Percentiles rank a stretch among this genome's conserved stretches.
Evolutionary conservation across 2,888 invertebrate species (phyloP).

Genomic region (Conistra vaccinii): DNA sequence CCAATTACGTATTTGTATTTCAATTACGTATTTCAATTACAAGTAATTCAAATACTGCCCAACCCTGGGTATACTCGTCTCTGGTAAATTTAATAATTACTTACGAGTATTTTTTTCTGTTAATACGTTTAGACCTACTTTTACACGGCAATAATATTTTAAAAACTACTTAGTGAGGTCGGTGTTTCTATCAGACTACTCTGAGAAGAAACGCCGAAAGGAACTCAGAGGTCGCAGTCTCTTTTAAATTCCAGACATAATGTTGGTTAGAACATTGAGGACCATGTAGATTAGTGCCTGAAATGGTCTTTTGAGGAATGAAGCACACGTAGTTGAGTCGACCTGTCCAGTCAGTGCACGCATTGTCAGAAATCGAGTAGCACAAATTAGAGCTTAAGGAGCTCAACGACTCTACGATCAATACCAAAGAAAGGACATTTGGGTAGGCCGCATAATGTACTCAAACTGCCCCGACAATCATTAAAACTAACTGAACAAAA

Average conservation of each 20-base stretch:
- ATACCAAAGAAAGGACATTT: neutral
- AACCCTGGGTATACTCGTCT: too few species aligned
- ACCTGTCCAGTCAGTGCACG: neutral
- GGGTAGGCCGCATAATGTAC: neutral
- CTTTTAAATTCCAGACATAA: neutral
- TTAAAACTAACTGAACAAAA: neutral
- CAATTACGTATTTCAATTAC: too few species aligned
- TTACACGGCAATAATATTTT: neutral
- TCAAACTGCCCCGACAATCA: neutral
- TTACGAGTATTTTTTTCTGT: too few species aligned
- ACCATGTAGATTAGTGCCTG: neutral
- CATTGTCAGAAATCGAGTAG: neutral
- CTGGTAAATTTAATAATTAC: too few species aligned
- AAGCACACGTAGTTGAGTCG: neutral
- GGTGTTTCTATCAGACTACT: too few species aligned
- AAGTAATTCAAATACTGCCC: too few species aligned
- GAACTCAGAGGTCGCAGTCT: neutral
- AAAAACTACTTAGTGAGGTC: neutral
- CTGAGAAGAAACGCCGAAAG: neutral
- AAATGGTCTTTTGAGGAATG: neutral
- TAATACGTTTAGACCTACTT: neutral
- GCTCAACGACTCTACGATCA: neutral
- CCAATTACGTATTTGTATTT: too few species aligned
- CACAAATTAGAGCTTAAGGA: neutral
- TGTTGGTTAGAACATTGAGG: neutral